phyloP scores from a whole-genome alignment of 2,888 invertebrate genomes.

The Cantharis nigra region DNA sequence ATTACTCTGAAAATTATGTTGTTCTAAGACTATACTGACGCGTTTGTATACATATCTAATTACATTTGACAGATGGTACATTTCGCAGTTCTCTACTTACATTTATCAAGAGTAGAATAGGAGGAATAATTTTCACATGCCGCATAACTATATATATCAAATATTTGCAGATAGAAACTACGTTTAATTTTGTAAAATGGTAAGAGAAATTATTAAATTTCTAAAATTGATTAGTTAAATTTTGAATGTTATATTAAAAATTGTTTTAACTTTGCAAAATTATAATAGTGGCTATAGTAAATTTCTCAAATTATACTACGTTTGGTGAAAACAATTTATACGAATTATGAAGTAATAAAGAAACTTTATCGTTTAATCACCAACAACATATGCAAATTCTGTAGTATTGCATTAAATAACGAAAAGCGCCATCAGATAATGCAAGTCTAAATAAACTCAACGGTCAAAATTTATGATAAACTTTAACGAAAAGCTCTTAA shows the following conservation, averaged over 20 bases:
- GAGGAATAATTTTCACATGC: not conserved
- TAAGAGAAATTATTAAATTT: not conserved
- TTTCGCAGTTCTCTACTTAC: constrained; percentile 8
- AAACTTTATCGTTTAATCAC: constrained; percentile 38
- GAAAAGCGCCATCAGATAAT: constrained; percentile 23
- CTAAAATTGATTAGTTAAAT: not conserved
- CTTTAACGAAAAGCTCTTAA: constrained; percentile 18
- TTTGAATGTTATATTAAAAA: constrained; percentile 1
- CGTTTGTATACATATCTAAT: constrained; percentile 16
- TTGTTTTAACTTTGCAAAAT: not conserved
- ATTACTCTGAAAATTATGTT: constrained; percentile 12
- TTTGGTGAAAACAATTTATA: constrained; percentile 31
- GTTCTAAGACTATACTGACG: constrained; percentile 3
- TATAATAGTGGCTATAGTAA: not conserved
- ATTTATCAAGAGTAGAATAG: constrained; percentile 6
- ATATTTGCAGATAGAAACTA: constrained; percentile 2
- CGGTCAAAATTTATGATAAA: constrained; percentile 33
- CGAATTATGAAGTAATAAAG: constrained; percentile 36
- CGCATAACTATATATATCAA: constrained; percentile 1
- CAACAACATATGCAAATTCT: constrained; percentile 34
- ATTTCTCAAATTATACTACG: not conserved
- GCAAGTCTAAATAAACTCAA: constrained; percentile 23
- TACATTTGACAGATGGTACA: constrained; percentile 10
- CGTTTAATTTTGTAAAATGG: not conserved
- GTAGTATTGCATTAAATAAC: constrained; percentile 23